These are phyloP conservation scores for Eulacestoma nigropectus DNA, from an alignment of 2,113 vertebrate genomes.

Conservation along the genomic window DNA sequence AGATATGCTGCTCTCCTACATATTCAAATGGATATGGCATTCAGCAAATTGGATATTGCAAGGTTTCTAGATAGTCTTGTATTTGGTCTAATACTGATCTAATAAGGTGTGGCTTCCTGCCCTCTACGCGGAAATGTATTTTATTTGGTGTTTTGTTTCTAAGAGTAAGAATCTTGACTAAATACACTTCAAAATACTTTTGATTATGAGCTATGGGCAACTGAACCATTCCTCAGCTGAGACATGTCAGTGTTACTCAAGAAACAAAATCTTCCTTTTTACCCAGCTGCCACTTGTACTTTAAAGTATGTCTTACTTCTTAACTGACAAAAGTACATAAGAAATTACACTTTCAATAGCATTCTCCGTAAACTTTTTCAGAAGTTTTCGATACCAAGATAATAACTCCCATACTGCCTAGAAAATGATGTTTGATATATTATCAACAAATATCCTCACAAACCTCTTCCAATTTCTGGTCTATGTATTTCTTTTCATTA, in stretches of 20 bases:
- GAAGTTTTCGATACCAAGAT: not conserved
- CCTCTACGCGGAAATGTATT: not conserved
- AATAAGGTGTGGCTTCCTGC: not conserved
- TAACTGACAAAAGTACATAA: not conserved
- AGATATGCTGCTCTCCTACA: not conserved
- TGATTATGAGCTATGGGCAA: not conserved
- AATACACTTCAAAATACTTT: not conserved
- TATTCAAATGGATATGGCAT: fast-evolving
- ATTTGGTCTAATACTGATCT: not conserved
- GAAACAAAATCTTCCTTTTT: not conserved
- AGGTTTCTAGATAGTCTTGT: not conserved
- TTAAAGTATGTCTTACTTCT: not conserved
- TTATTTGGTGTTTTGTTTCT: not conserved
- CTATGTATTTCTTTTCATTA: not conserved
- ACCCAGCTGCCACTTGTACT: not conserved
- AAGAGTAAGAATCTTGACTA: not conserved
- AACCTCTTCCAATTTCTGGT: not conserved
- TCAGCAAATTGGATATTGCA: not conserved
- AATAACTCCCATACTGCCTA: not conserved
- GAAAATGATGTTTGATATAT: not conserved
- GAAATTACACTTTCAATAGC: not conserved
- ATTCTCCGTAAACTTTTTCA: not conserved
- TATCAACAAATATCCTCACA: not conserved
- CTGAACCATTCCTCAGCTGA: not conserved
- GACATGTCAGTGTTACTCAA: not conserved